phyloP scores from a whole-genome alignment of 2,888 invertebrate species.

The Meta bourneti region DNA sequence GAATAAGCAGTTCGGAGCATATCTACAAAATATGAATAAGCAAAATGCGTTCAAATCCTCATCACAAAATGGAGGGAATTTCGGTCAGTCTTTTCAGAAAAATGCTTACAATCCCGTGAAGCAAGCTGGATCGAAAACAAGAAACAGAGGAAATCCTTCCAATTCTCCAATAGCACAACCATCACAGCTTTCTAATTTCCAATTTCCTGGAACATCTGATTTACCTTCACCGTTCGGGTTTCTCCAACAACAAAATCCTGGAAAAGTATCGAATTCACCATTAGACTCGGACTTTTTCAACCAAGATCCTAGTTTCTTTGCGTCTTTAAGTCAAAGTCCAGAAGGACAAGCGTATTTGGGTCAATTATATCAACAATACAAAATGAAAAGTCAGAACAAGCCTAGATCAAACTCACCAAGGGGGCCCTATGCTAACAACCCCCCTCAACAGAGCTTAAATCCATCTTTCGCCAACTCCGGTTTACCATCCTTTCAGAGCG shows the following conservation, averaged over 20 bases:
- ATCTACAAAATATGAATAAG: slow-evolving; percentile 33
- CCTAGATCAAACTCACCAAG: slow-evolving; percentile 3
- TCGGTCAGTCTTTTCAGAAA: slow-evolving; percentile 24
- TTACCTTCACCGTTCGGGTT: slow-evolving; percentile 34
- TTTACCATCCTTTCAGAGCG: slow-evolving; percentile 15
- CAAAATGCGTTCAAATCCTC: slow-evolving; percentile 7
- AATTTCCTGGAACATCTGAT: slow-evolving; percentile 7
- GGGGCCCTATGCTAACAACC: neutral
- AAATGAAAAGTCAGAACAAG: neutral
- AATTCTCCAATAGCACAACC: slow-evolving; percentile 1
- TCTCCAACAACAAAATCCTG: slow-evolving; percentile 28
- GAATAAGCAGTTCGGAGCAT: slow-evolving; percentile 41
- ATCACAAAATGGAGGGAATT: slow-evolving; percentile 5
- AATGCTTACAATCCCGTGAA: slow-evolving; percentile 4
- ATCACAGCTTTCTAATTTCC: slow-evolving; percentile 34
- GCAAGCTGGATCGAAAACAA: slow-evolving; percentile 9
- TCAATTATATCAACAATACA: slow-evolving; percentile 44
- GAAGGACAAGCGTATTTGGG: slow-evolving; percentile 50
- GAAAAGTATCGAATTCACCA: slow-evolving; percentile 7
- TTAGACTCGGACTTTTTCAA: slow-evolving; percentile 36
- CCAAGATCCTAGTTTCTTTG: slow-evolving; percentile 56
- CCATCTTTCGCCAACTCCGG: neutral
- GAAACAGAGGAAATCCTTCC: slow-evolving; percentile 44
- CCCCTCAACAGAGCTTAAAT: slow-evolving; percentile 3
- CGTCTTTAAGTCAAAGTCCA: slow-evolving; percentile 40